Evolutionary conservation across 2,113 vertebrate species (phyloP), one percentile per base, ranked within the genome.

Genomic region (Tychaedon coryphoeus): DNA sequence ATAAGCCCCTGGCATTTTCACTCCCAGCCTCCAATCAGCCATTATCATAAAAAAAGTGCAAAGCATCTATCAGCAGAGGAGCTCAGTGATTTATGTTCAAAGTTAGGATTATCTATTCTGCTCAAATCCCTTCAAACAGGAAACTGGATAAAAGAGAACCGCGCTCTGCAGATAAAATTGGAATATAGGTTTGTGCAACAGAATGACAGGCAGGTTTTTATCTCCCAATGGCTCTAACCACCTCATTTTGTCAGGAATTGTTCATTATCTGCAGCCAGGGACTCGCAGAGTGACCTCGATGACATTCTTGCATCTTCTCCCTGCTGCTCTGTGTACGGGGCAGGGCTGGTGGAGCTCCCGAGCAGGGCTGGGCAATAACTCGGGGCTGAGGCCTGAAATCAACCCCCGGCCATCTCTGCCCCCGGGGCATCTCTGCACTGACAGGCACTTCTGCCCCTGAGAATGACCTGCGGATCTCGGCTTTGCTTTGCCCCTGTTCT

Each of bases 41-140:
- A 98, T 99, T 99, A 99, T 99, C 99, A 99, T 99, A 98, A 98
- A 98, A 98, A 98, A 99, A 99, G 98, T 98, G 98, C 97, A 95
- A 95, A 96, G 97, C 97, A 98, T 98, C 98, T 98, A 97, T 98
- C 98, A 98, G 97, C 95, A 96, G 45, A 71, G 94, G 97, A 96
- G 97, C 98, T 97, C 96, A 57, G 97, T 98, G 98, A 98, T 99
- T 99, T 98, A 98, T 99, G 98, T 99, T 99, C 98, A 99, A 99
- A 99, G 96, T 99, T 98, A 88, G 98, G 99, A 99, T 99, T 99
- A 99, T 98, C 98, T 98, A 95, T 98, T 98, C 97, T 96, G 97
- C 97, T 97, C 96, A 99, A 99, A 99, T 99, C 99, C 99, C 98
- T 99, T 99, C 99, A 99, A 99, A 99, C 98, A 97, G 97, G 97